Percentiles rank a stretch among this genome's conserved stretches.
These are phyloP conservation scores for Labeo rohita DNA, from an alignment of 2,113 vertebrate species.

Conservation along the genomic window DNA sequence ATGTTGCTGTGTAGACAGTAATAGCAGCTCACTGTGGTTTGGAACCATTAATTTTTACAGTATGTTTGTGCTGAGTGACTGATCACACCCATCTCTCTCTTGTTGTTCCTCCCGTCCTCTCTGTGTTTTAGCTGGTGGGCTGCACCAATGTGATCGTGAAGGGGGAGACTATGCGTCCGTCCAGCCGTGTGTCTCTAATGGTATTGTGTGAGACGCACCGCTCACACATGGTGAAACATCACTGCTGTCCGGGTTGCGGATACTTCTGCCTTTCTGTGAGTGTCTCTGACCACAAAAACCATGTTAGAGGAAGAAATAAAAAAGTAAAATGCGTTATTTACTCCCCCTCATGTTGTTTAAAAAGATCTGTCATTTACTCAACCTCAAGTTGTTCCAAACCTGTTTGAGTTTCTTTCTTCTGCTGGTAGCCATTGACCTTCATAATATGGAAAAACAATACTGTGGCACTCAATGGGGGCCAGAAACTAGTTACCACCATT, in stretches of 20 bases:
- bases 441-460: too few species aligned
- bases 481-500: too few species aligned
- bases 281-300: not conserved
- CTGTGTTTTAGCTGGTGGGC: constrained; percentile 76
- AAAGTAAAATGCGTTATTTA: not conserved
- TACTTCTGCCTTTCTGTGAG: constrained; percentile 90
- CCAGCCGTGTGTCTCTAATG: constrained; percentile 88
- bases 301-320: not conserved
- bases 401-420: too few species aligned
- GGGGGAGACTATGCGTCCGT: constrained; percentile 91
- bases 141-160: constrained; percentile 84
- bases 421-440: too few species aligned
- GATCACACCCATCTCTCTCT: not conserved
- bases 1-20: not conserved
- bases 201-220: constrained; percentile 89
- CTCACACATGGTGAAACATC: constrained; percentile 91
- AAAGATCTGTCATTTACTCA: too few species aligned
- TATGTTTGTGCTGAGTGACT: not conserved
- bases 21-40: not conserved
- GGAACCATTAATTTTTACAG: not conserved
- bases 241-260: constrained; percentile 92
- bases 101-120: not conserved
- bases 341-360: not conserved
- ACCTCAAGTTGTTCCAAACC: too few species aligned
- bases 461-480: too few species aligned